Evolutionary conservation across 2,797 vertebrate genomes (phyloP).

Genomic region (Chloroceryle inda): DNA sequence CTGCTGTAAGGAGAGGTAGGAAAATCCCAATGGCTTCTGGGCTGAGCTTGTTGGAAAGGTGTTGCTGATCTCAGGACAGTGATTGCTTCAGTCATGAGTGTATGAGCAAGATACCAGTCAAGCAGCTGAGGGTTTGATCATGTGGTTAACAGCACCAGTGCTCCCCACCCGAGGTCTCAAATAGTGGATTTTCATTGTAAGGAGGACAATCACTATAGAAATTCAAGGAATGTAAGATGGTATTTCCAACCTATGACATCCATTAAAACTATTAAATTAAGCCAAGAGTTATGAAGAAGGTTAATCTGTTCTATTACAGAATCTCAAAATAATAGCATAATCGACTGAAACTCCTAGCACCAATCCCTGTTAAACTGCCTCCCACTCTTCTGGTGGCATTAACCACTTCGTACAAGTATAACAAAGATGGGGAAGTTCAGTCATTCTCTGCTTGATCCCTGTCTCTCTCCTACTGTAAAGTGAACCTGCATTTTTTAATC

Average conservation of each 20-base stretch:
- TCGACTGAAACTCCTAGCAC: not conserved
- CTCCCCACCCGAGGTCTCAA: not conserved
- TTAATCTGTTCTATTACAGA: conserved; percentile 35
- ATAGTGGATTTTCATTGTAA: not conserved
- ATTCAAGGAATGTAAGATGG: not conserved
- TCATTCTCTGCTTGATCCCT: not conserved
- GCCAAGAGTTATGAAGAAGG: conserved; percentile 1
- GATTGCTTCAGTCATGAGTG: not conserved
- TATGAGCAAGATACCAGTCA: not conserved
- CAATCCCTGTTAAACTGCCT: not conserved
- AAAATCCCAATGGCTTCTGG: not conserved
- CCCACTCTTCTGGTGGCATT: not conserved
- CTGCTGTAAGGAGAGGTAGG: not conserved
- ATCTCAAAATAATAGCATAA: conserved; percentile 29
- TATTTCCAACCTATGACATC: not conserved
- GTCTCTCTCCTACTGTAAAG: not conserved
- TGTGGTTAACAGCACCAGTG: not conserved
- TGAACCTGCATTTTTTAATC: not conserved
- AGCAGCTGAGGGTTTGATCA: not conserved
- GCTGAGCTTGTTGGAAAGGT: not conserved
- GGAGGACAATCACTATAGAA: not conserved
- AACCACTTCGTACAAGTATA: not conserved
- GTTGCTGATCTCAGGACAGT: not conserved
- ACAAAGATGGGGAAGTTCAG: not conserved
- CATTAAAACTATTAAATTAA: conserved; percentile 10